These are phyloP conservation scores for Carterocephalus palaemon DNA, from an alignment of 2,888 invertebrate species.

Conservation along the genomic window DNA sequence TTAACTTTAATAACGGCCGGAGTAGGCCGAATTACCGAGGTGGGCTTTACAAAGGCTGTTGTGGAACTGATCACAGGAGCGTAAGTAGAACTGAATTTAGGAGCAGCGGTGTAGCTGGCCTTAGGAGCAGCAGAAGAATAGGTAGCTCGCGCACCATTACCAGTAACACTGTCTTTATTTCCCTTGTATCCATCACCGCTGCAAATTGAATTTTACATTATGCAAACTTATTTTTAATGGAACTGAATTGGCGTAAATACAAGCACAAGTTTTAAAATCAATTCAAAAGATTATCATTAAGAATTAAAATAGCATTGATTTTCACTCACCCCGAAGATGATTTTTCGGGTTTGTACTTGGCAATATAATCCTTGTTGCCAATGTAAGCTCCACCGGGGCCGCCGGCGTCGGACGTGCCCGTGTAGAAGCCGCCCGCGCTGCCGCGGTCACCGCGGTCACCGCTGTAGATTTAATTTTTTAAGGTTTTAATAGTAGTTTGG, in stretches of 20 bases:
- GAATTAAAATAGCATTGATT: no score
- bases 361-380: constrained; percentile 27
- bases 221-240: no score
- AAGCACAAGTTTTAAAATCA: no score
- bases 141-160: constrained; percentile 42
- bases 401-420: constrained; percentile 31
- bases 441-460: constrained; percentile 38
- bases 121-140: constrained; percentile 25
- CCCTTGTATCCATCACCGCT: constrained; percentile 39
- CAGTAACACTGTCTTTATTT: constrained; percentile 15
- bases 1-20: constrained; percentile 20
- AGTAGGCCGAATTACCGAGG: constrained; percentile 29
- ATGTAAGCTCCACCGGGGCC: constrained; percentile 35
- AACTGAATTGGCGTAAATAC: no score
- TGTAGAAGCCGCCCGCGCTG: constrained; percentile 45
- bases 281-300: no score
- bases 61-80: no score
- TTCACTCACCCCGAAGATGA: constrained; percentile 24
- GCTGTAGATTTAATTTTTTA: no score
- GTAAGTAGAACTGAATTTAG: no score
- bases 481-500: no score
- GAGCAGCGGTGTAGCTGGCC: constrained; percentile 23
- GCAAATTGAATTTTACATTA: constrained; percentile 27
- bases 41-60: constrained; percentile 27
- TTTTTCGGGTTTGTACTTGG: constrained; percentile 29